Evolutionary conservation across 2,113 vertebrate genomes (phyloP).

Genomic region (Hydrochoerus hydrochaeris): DNA sequence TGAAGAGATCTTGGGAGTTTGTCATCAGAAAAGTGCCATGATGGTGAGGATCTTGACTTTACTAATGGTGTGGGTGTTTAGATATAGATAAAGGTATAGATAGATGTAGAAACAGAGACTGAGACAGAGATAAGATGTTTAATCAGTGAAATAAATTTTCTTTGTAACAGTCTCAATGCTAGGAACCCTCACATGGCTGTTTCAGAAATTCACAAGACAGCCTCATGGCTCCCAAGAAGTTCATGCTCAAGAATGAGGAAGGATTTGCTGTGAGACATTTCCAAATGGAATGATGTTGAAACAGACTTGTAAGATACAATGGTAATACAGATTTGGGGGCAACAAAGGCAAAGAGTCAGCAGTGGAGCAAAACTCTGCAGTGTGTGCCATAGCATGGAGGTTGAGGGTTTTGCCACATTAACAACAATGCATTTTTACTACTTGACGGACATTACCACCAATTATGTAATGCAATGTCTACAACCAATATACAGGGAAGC

Average conservation of each 20-base stretch:
- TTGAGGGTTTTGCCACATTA: neutral
- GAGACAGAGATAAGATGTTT: neutral
- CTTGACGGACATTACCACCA: neutral
- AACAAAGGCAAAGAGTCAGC: neutral
- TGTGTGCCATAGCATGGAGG: neutral
- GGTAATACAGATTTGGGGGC: too few relatives aligned
- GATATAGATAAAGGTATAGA: neutral
- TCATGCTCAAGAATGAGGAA: neutral
- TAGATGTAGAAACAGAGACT: neutral
- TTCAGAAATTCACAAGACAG: neutral
- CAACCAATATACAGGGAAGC: neutral
- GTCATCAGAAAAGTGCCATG: neutral
- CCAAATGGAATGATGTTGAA: neutral
- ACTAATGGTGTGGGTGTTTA: neutral
- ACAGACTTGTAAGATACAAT: neutral
- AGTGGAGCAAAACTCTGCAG: neutral
- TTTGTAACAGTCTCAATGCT: neutral
- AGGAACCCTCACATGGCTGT: neutral
- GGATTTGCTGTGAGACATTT: neutral
- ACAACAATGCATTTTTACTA: neutral
- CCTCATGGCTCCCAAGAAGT: neutral
- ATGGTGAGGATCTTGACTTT: neutral
- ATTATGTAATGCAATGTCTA: neutral
- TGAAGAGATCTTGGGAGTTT: neutral
- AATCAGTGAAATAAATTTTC: neutral